Percentiles rank a stretch among this genome's conserved stretches.
Evolutionary conservation across 2,113 vertebrate species (phyloP).

Genomic region (Conger conger): DNA sequence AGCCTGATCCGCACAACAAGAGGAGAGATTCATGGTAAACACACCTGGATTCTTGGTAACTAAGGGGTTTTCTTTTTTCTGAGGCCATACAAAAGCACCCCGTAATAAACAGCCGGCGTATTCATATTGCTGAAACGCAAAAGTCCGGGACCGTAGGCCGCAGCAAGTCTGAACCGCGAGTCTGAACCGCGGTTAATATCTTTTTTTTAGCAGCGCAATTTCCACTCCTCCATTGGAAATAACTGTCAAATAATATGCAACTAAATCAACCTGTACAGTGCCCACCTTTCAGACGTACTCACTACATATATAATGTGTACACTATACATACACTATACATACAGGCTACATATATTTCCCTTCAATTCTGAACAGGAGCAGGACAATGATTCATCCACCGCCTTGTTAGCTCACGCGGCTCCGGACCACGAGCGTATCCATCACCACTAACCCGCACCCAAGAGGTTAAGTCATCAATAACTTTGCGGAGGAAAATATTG

Average conservation of each 20-base stretch:
- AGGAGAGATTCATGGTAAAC: constrained; percentile 67
- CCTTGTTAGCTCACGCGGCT: constrained; percentile 74
- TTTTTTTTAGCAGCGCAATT: constrained; percentile 53
- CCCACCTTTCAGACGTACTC: not conserved
- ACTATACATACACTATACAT: not conserved
- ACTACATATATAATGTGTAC: not conserved
- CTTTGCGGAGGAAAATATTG: constrained; percentile 66
- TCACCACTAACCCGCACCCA: constrained; percentile 73
- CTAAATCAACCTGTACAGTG: constrained; percentile 50
- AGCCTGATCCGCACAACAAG: constrained; percentile 68
- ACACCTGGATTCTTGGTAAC: constrained; percentile 60
- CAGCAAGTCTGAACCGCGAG: constrained; percentile 59
- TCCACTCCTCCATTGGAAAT: constrained; percentile 52
- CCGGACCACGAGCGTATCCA: constrained; percentile 65
- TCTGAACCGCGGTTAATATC: constrained; percentile 59
- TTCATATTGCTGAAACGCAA: constrained; percentile 61
- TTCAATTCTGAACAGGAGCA: constrained; percentile 70
- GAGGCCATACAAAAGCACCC: constrained; percentile 49
- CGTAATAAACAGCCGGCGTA: constrained; percentile 58
- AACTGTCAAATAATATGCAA: constrained; percentile 19
- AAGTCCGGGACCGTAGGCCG: constrained; percentile 51
- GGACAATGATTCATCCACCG: constrained; percentile 72
- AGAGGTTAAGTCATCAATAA: constrained; percentile 79
- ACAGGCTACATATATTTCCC: constrained; percentile 39
- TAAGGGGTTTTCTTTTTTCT: constrained; percentile 45